A percentile compares a stretch with the other conserved stretches of the same genome.
Evolutionary conservation across 2,113 vertebrate species (phyloP).

Genomic region (Sander vitreus): DNA sequence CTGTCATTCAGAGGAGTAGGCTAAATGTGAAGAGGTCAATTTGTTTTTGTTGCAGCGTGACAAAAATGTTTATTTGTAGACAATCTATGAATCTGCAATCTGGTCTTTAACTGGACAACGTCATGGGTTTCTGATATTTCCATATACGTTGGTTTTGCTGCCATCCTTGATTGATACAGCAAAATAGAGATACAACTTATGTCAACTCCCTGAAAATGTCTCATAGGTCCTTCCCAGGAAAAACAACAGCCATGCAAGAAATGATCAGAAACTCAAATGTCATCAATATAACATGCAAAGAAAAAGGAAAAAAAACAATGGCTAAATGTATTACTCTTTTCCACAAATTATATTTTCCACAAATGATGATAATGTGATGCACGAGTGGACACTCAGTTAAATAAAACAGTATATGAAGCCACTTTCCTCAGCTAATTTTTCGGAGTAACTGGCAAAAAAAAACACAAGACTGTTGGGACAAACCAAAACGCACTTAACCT

Average conservation of each 20-base stretch:
- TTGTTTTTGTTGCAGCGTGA: neutral
- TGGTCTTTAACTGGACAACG: neutral
- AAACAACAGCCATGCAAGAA: neutral
- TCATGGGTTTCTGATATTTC: neutral
- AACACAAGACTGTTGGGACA: too few relatives aligned
- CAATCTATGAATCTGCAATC: neutral
- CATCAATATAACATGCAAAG: neutral
- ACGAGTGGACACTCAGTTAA: neutral
- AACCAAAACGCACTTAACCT: too few relatives aligned
- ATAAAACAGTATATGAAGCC: neutral
- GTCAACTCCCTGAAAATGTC: neutral
- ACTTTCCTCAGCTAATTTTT: neutral
- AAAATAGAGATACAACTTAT: neutral
- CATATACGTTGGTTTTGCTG: neutral
- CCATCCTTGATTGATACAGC: neutral
- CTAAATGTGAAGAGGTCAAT: neutral
- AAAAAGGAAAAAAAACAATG: neutral
- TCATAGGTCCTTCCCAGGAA: neutral
- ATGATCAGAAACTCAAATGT: neutral
- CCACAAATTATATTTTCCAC: neutral
- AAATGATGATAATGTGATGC: neutral
- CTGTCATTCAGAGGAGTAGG: slow-evolving; percentile 10
- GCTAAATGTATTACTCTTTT: too few relatives aligned
- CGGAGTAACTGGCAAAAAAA: too few relatives aligned
- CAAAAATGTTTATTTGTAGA: slow-evolving; percentile 14